A percentile compares a stretch with the other conserved stretches of the same genome.
Conservation (phyloP, 2,888 invertebrate species). For the Punctoribates punctum region DNA sequence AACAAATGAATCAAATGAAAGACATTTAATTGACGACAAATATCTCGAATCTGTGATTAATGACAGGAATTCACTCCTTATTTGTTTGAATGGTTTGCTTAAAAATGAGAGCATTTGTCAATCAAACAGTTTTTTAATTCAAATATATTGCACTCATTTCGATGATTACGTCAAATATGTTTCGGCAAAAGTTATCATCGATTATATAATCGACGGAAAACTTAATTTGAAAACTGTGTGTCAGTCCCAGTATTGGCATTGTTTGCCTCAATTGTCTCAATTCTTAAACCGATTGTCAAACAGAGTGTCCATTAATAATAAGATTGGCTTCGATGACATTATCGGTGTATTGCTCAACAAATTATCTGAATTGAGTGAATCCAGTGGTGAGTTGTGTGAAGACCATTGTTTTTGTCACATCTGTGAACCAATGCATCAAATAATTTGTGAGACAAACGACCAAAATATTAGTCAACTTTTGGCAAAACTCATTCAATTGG, state of each 20-base stretch:
- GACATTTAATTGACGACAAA: neutral
- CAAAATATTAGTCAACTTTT: constrained; percentile 4
- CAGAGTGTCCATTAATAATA: neutral
- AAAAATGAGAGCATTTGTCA: neutral
- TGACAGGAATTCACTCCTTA: neutral
- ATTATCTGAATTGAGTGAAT: constrained; percentile 5
- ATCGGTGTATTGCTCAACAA: neutral
- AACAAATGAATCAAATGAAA: neutral
- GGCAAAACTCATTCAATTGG: neutral
- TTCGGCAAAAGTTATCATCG: neutral
- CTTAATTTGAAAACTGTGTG: neutral
- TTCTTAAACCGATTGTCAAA: neutral
- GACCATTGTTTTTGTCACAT: constrained; percentile 7
- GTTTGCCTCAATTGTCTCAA: constrained; percentile 23
- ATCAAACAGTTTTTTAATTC: neutral
- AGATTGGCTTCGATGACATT: neutral
- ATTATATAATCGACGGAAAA: neutral
- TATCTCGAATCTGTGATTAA: neutral
- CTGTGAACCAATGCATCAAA: neutral
- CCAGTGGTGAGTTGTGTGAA: neutral
- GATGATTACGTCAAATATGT: constrained; percentile 7
- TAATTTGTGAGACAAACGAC: neutral
- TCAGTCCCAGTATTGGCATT: constrained; percentile 1
- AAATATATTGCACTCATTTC: constrained; percentile 18
- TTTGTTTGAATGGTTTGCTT: neutral